Evolutionary conservation across 1,140 invertebrate genomes (phyloP), one percentile per base, ranked within the genome.

Genomic region (Plectrocnemia conspersa): DNA sequence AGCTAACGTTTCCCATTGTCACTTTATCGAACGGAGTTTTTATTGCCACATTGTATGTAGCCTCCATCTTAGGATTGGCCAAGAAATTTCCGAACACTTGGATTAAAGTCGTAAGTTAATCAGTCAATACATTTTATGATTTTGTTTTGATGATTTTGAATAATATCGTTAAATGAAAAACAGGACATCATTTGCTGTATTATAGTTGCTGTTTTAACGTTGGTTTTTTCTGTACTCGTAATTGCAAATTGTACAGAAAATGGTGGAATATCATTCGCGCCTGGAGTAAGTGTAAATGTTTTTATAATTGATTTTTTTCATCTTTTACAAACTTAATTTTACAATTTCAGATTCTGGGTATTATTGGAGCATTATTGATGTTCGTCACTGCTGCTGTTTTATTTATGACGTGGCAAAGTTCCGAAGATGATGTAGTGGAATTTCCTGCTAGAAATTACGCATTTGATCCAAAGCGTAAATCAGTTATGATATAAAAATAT

Each of bases 201-300:
- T 23, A 22, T 56, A 11, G 46, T 49, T n/a, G 50, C 59, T n/a
- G 27, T 57, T 6, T 3, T 45, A 7, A 54, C 54, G 18, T 9
- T 61, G 11, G 52, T 61, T n/a, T 19, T 61, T 11, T 56, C 59
- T 3, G 57, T 61, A 15, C 44, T 61, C 3, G 35, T 61, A 4
- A 25, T 61, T 18, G 29, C 59, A 19, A 56, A 54, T 24, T 61
- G 59, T 42, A 36, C 54, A 2, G 38, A 11, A 9, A 7, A 22
- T 2, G 54, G 35, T 19, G 35, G 36, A 15, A 1, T 52, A 27
- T 42, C 54, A 1, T 42, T 38, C 3, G 33, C 49, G 13, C 53
- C 58, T 1, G 58, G 54, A 18, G 53, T 56, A 53, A 53, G 40
- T 19, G 19, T 29, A 4, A 27, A 27, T 27, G n/a, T 2, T 7